phyloP scores from a whole-genome alignment of 2,113 vertebrate genomes.

The Cyprinus carpio region DNA sequence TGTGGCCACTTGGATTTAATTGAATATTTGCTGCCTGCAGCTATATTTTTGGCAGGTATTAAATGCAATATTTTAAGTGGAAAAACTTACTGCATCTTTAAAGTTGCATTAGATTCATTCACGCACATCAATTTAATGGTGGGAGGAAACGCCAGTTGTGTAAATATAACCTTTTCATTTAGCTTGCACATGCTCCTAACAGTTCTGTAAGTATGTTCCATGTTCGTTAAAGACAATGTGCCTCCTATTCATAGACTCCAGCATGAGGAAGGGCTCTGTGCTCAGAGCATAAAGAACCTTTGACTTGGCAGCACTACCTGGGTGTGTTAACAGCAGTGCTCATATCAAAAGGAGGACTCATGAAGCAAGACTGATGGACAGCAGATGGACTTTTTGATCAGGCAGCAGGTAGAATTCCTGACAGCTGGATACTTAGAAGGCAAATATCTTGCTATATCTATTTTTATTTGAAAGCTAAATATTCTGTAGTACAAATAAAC shows the following conservation, averaged over 20 bases:
- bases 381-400: background rate
- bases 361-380: background rate
- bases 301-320: slow-evolving; percentile 7
- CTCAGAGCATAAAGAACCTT: slow-evolving; percentile 31
- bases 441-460: background rate
- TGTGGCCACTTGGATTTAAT: background rate
- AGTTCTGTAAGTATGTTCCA: background rate
- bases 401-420: background rate
- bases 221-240: slow-evolving; percentile 13
- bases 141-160: background rate
- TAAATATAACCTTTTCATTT: background rate
- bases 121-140: background rate
- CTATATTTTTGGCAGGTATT: background rate
- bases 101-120: background rate
- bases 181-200: background rate
- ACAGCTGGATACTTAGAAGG: background rate
- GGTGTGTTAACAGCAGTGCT: background rate
- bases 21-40: background rate
- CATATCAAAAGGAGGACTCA: background rate
- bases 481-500: slow-evolving; percentile 47
- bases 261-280: slow-evolving; percentile 2
- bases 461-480: slow-evolving; percentile 46
- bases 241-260: slow-evolving; percentile 23
- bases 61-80: background rate
- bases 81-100: background rate